These are phyloP conservation scores for Maccullochella peelii DNA, from an alignment of 2,113 vertebrate species.

Conservation along the genomic window DNA sequence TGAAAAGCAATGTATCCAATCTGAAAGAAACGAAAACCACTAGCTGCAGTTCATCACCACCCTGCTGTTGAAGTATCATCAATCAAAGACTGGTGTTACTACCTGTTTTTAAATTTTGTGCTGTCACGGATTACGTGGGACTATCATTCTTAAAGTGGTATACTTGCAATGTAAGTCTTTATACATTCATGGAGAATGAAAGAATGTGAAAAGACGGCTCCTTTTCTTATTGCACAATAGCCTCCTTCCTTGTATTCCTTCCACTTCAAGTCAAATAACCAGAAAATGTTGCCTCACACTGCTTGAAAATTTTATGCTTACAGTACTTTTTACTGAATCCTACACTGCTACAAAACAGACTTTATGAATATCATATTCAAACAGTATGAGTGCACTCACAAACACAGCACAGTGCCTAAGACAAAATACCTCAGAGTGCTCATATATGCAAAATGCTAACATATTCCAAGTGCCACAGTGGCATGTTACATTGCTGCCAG, in stretches of 20 bases:
- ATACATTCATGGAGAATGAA: not conserved
- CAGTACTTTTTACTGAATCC: slow-evolving; percentile 30
- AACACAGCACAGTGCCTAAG: slow-evolving; percentile 40
- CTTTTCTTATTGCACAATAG: not conserved
- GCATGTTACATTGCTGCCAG: slow-evolving; percentile 67
- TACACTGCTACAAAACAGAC: slow-evolving; percentile 22
- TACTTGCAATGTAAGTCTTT: not conserved
- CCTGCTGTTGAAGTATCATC: not conserved
- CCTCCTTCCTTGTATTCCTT: slow-evolving; percentile 2
- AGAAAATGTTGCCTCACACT: slow-evolving; percentile 16
- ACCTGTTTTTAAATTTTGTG: not conserved
- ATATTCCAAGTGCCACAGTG: slow-evolving; percentile 67
- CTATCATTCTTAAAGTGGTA: not conserved
- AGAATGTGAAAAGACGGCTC: not conserved
- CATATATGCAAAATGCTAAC: slow-evolving; percentile 68
- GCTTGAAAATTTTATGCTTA: slow-evolving; percentile 17
- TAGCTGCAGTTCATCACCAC: not conserved
- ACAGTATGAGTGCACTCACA: slow-evolving; percentile 33
- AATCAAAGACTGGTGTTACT: not conserved
- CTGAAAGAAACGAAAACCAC: not conserved
- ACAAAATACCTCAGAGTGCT: slow-evolving; percentile 61
- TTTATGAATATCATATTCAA: slow-evolving; percentile 49
- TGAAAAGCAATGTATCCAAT: not conserved
- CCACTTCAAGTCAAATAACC: slow-evolving; percentile 15
- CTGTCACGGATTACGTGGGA: not conserved